These are phyloP conservation scores for Machimus rusticus DNA, from an alignment of 2,888 invertebrate genomes.

Conservation along the genomic window DNA sequence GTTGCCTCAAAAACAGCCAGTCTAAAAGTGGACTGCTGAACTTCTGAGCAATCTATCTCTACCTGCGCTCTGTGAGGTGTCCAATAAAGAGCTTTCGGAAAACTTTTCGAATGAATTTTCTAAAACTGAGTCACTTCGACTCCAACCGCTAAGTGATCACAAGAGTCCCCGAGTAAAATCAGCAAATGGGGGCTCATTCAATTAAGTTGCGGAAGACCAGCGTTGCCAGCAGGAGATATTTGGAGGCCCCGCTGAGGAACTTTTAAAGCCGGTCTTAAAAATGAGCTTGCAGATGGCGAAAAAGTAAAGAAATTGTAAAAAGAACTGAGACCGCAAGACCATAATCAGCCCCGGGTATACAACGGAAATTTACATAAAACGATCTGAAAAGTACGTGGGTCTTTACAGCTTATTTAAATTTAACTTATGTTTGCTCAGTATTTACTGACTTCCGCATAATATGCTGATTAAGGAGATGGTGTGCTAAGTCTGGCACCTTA, in stretches of 20 bases:
- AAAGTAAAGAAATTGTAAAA: background rate
- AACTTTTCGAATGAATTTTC: background rate
- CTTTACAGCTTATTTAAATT: background rate
- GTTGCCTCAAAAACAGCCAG: background rate
- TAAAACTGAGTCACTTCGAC: background rate
- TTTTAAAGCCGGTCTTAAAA: background rate
- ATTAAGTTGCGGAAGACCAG: background rate
- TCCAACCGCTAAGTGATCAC: background rate
- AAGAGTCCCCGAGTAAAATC: background rate
- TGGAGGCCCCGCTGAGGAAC: background rate
- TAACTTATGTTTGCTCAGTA: background rate
- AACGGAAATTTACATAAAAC: background rate
- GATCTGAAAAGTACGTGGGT: background rate
- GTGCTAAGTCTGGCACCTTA: background rate
- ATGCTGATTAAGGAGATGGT: background rate
- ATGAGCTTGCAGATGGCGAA: background rate
- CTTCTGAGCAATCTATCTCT: background rate
- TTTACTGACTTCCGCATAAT: background rate
- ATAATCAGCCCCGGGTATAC: background rate
- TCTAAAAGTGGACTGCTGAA: background rate
- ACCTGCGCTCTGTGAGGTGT: background rate
- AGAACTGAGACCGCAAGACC: background rate
- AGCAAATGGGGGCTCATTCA: background rate
- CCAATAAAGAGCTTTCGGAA: background rate
- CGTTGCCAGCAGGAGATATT: background rate